phyloP scores from a whole-genome alignment of 2,888 invertebrate genomes.

The Volucella inanis region DNA sequence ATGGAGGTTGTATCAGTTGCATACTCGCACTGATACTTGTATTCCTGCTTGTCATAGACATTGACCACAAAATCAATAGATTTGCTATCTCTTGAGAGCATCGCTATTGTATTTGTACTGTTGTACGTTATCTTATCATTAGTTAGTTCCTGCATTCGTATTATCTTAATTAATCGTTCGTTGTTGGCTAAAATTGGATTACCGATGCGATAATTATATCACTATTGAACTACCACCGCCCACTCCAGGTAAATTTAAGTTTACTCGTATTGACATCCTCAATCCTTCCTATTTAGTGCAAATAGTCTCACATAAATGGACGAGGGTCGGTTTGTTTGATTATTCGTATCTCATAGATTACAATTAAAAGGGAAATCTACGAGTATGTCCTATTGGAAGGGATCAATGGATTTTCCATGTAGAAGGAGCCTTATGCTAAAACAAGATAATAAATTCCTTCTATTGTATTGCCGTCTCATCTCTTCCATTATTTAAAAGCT shows the following conservation, averaged over 20 bases:
- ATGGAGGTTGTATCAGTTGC: no score
- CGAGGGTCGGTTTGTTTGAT: no score
- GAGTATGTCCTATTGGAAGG: background rate
- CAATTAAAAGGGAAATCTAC: background rate
- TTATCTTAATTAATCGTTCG: conserved; percentile 40
- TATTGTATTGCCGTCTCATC: background rate
- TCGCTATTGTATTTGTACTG: background rate
- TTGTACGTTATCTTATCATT: conserved; percentile 16
- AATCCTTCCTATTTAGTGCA: no score
- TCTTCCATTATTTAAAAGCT: background rate
- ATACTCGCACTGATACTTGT: background rate
- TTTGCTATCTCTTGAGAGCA: background rate
- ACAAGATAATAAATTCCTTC: background rate
- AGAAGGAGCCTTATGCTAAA: background rate
- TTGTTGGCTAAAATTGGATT: conserved; percentile 27
- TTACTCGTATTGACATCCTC: no score
- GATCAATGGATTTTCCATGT: background rate
- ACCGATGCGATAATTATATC: conserved; percentile 7
- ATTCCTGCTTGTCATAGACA: background rate
- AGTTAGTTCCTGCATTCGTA: background rate
- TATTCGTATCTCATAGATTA: background rate
- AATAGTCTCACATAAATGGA: no score
- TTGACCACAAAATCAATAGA: conserved; percentile 16
- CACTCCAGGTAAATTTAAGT: no score
- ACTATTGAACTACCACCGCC: background rate